phyloP scores from a whole-genome alignment of 2,113 vertebrate genomes.

The Xenus cinereus region DNA sequence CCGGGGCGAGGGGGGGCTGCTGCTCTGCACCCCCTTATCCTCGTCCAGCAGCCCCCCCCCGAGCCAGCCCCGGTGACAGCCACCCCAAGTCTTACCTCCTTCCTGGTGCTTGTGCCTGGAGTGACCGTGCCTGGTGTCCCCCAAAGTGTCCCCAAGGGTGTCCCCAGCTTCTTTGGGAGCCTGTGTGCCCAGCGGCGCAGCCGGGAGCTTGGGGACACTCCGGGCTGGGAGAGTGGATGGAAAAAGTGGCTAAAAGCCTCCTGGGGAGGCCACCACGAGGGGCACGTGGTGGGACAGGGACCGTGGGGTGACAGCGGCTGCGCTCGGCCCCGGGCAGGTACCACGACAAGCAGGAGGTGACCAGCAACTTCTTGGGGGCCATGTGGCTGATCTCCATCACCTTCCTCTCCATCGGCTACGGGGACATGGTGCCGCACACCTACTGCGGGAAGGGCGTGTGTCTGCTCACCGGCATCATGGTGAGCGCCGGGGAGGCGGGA shows the following conservation, averaged over 20 bases:
- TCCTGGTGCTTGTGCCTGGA: not conserved
- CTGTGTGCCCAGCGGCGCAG: not conserved
- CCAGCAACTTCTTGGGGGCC: not conserved
- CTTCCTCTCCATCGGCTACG: not conserved
- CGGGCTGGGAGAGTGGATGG: not conserved
- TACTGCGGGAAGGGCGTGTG: not conserved
- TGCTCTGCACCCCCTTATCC: not conserved
- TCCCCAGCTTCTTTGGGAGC: not conserved
- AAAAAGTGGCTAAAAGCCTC: not conserved
- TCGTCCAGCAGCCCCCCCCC: not conserved
- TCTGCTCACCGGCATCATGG: not conserved
- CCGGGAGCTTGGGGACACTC: not conserved
- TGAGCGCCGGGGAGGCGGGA: not conserved
- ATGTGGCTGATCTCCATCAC: not conserved
- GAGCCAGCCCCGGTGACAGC: not conserved
- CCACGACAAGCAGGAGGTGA: not conserved
- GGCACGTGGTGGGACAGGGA: not conserved
- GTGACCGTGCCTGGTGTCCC: not conserved
- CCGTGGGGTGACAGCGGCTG: not conserved
- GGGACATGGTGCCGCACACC: not conserved
- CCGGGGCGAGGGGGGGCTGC: not conserved
- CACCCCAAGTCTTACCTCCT: not conserved
- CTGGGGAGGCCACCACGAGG: not conserved
- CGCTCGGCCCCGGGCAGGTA: not conserved
- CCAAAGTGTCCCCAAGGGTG: not conserved